Evolutionary conservation across 35 echinoderm and acorn worm genomes (phyloP).

Genomic region (Diadema setosum): DNA sequence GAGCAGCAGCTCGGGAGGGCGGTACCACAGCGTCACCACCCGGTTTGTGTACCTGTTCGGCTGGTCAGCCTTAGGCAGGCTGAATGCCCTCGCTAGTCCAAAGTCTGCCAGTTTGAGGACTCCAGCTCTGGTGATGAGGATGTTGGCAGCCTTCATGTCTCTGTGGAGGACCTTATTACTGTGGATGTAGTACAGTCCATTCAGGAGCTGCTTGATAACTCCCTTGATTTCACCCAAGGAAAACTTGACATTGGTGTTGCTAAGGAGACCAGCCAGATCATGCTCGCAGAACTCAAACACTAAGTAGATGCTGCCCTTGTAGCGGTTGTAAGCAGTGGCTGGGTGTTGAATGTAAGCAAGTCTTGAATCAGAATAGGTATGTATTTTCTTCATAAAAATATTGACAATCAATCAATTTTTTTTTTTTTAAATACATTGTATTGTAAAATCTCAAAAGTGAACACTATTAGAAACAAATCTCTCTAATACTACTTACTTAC

Average conservation of each 20-base stretch:
- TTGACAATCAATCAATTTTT: too few species aligned
- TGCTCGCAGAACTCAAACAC: constrained; percentile 99
- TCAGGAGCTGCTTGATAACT: constrained; percentile 76
- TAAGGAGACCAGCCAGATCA: constrained; percentile 92
- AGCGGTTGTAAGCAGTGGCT: constrained; percentile 86
- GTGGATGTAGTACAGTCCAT: constrained; percentile 88
- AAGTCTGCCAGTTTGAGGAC: constrained; percentile 83
- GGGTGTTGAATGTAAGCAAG: background rate
- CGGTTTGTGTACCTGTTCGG: constrained; percentile 80
- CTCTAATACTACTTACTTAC: too few species aligned
- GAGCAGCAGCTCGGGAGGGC: constrained; percentile 93
- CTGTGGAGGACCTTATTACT: constrained; percentile 84
- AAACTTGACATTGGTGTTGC: constrained; percentile 89
- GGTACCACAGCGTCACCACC: constrained; percentile 95
- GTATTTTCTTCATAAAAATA: too few species aligned
- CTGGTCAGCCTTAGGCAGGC: constrained; percentile 62
- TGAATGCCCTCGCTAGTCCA: constrained; percentile 93
- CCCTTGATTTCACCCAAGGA: constrained; percentile 93
- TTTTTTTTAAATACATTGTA: background rate
- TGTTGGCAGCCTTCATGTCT: constrained; percentile 99
- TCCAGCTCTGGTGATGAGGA: constrained; percentile 89
- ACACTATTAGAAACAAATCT: too few species aligned
- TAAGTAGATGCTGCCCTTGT: constrained; percentile 89
- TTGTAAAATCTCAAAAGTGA: background rate
- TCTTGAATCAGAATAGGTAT: background rate